These are phyloP conservation scores for Lophius americanus DNA, from an alignment of 2,797 vertebrate species.

Conservation along the genomic window DNA sequence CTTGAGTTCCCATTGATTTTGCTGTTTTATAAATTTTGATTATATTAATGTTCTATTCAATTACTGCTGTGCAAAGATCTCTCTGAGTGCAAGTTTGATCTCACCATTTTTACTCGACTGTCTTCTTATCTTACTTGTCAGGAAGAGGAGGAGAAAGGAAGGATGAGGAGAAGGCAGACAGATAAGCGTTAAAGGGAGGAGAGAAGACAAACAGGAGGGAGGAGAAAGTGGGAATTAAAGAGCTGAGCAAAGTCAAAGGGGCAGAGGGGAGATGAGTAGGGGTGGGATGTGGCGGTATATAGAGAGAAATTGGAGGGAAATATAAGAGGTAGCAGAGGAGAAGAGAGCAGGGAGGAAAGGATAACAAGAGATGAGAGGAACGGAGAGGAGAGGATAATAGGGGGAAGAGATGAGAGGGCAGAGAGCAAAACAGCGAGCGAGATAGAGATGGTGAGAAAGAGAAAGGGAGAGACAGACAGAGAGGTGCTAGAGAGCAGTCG, in stretches of 20 bases:
- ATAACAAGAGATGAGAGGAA: conserved; percentile 73
- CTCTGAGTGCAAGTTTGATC: too few species aligned
- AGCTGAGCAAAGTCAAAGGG: conserved; percentile 33
- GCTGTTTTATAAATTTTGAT: too few species aligned
- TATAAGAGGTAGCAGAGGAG: conserved; percentile 30
- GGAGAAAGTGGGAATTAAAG: conserved; percentile 29
- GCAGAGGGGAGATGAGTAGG: conserved; percentile 31
- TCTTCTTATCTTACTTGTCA: conserved; percentile 1
- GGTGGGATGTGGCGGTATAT: conserved; percentile 12
- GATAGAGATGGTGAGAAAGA: conserved; percentile 55
- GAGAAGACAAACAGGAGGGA: conserved; percentile 26
- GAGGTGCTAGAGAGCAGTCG: conserved; percentile 71
- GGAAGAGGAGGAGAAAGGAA: conserved; percentile 4
- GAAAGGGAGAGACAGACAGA: conserved; percentile 57
- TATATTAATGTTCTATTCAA: too few species aligned
- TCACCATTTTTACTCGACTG: too few species aligned
- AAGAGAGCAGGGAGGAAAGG: conserved; percentile 53
- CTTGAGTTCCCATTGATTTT: too few species aligned
- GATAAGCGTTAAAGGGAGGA: conserved; percentile 17
- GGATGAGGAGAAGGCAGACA: not conserved
- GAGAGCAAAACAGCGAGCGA: conserved; percentile 60
- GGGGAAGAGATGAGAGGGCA: conserved; percentile 74
- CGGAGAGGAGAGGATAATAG: conserved; percentile 71
- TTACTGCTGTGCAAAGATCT: too few species aligned
- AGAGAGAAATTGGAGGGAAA: conserved; percentile 51